Base-by-base conservation (phyloP, 2,888 invertebrate species). In the Macrophya annulata region DNA sequence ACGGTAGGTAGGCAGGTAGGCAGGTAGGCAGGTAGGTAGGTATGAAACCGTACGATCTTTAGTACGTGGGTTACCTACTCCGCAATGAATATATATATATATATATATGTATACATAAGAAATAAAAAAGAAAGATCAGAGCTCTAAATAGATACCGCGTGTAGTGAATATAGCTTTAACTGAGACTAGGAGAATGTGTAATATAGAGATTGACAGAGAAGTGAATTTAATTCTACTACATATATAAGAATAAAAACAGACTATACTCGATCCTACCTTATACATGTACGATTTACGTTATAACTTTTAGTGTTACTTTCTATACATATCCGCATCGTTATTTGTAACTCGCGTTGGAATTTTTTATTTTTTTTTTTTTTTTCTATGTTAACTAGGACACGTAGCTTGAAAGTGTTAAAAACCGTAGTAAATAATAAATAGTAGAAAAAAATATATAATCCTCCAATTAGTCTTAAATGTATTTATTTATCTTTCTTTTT, bases 81-180 rank as follows among this genome's bases (percentile, higher is more conserved):
- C 55, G n/a, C 55, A 55, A 55, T 55, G 55, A 55, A 55, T 55
- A 55, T 55, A n/a, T n/a, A n/a, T n/a, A n/a, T n/a, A n/a, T n/a
- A n/a, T n/a, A n/a, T n/a, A n/a, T n/a, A 55, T 55, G 55, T n/a
- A 55, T 55, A 55, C n/a, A n/a, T n/a, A n/a, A 6, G 8, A 55
- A 55, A 55, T 31, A n/a, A 55, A 55, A n/a, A 6, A 55, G 2
- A 55, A 55, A 55, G 55, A 55, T 55, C 55, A 55, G 55, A 55
- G 55, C 55, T 55, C 55, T 55, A 55, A 55, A 55, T 55, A 55
- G 55, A 55, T 55, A 17, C 55, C n/a, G 1, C 31, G 55, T 55
- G 55, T n/a, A 55, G 55, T 55, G n/a, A 55, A 55, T 55, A 55
- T 55, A 55, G 55, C n/a, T 55, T 55, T n/a, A 55, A 55, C 55